Percentiles rank a stretch among this genome's conserved stretches.
phyloP scores from a whole-genome alignment of 2,888 invertebrate genomes.

The Agonopterix heracliana region DNA sequence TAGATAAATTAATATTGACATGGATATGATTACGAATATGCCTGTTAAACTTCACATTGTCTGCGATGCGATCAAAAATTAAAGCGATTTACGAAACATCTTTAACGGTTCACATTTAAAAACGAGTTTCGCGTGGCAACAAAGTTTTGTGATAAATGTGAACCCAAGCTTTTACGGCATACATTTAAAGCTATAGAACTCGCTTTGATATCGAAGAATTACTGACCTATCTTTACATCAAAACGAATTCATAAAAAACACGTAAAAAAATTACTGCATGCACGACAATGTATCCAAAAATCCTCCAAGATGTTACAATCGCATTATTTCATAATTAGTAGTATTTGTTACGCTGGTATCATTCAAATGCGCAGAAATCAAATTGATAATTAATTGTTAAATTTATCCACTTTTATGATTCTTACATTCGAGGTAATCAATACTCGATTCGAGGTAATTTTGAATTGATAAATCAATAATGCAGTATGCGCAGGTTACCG shows the following conservation, averaged over 20 bases:
- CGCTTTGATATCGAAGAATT: constrained; percentile 29
- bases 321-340: constrained; percentile 8
- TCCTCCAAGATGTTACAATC: constrained; percentile 51
- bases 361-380: background rate
- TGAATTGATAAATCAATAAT: too few species aligned
- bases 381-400: background rate
- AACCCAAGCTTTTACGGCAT: constrained; percentile 57
- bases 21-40: constrained; percentile 47
- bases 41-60: constrained; percentile 40
- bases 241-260: constrained; percentile 55
- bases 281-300: constrained; percentile 62
- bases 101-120: constrained; percentile 46
- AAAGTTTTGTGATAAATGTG: constrained; percentile 36
- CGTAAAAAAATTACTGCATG: constrained; percentile 62
- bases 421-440: background rate
- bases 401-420: background rate
- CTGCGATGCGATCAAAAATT: constrained; percentile 52
- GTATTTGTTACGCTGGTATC: background rate
- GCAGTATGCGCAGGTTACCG: too few species aligned
- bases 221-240: constrained; percentile 17
- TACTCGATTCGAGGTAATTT: background rate
- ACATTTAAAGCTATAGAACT: constrained; percentile 63
- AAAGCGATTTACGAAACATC: constrained; percentile 49
- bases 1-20: constrained; percentile 64
- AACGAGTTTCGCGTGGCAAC: background rate